Conservation (phyloP, 2,113 vertebrate genomes). For the Paramisgurnus dabryanus region DNA sequence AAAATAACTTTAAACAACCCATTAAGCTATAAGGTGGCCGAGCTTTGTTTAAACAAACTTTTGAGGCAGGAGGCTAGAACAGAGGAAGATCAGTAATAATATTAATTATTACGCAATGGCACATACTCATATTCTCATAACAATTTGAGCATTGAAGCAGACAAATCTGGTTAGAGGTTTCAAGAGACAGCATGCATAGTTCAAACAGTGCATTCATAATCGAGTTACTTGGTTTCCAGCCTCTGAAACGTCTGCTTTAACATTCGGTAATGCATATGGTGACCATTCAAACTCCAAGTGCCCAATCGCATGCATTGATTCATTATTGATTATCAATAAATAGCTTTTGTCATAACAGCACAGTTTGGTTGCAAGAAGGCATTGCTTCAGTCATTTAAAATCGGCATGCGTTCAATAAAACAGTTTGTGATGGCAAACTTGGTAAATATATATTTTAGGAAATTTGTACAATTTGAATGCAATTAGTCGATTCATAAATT, state of each 20-base stretch:
- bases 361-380: conserved; percentile 47
- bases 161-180: conserved; percentile 46
- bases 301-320: conserved; percentile 49
- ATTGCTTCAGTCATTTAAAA: conserved; percentile 49
- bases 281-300: conserved; percentile 43
- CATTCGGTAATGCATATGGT: conserved; percentile 52
- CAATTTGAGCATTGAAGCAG: conserved; percentile 46
- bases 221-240: conserved; percentile 34
- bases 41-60: conserved; percentile 37
- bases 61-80: conserved; percentile 54
- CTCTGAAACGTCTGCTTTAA: conserved; percentile 31
- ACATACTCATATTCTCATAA: conserved; percentile 15
- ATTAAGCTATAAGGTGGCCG: conserved; percentile 43
- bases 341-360: conserved; percentile 45
- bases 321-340: conserved; percentile 33
- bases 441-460: not conserved
- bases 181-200: conserved; percentile 48
- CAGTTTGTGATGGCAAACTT: conserved; percentile 38
- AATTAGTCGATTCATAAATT: too few species aligned
- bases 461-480: too few species aligned
- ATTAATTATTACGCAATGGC: conserved; percentile 27
- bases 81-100: conserved; percentile 53
- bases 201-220: conserved; percentile 53
- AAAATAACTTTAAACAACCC: conserved; percentile 39
- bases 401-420: conserved; percentile 46